These are phyloP conservation scores for Tiaroga cobitis DNA, from an alignment of 2,797 vertebrate species.

Conservation along the genomic window DNA sequence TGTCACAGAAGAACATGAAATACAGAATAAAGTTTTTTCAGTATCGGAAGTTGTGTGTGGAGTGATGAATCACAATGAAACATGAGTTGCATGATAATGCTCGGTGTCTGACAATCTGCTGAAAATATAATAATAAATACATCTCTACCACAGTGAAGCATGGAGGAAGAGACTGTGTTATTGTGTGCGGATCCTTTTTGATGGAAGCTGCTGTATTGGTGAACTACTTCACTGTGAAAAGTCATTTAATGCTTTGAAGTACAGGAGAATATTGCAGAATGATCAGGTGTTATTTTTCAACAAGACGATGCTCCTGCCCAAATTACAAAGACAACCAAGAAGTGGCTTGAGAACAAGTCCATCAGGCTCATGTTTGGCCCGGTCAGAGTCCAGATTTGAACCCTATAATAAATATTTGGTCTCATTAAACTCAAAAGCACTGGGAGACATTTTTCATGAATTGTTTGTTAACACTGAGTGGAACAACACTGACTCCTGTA, in stretches of 20 bases:
- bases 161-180: not conserved
- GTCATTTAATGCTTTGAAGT: not conserved
- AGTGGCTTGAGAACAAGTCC: no score
- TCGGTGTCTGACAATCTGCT: not conserved
- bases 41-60: not conserved
- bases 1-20: not conserved
- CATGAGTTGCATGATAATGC: not conserved
- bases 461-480: not conserved
- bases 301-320: not conserved
- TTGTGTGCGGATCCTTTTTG: not conserved
- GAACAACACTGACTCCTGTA: not conserved
- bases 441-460: not conserved
- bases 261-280: not conserved
- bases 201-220: not conserved
- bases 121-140: not conserved
- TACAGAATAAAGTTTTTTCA: not conserved
- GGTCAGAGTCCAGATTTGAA: no score
- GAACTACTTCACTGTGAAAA: not conserved
- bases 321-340: no score
- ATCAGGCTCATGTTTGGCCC: no score
- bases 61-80: not conserved
- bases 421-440: not conserved
- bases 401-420: not conserved
- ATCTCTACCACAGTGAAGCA: not conserved
- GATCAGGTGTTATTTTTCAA: not conserved